Conservation (phyloP, 1,140 invertebrate genomes). For the Daktulosphaira vitifoliae region DNA sequence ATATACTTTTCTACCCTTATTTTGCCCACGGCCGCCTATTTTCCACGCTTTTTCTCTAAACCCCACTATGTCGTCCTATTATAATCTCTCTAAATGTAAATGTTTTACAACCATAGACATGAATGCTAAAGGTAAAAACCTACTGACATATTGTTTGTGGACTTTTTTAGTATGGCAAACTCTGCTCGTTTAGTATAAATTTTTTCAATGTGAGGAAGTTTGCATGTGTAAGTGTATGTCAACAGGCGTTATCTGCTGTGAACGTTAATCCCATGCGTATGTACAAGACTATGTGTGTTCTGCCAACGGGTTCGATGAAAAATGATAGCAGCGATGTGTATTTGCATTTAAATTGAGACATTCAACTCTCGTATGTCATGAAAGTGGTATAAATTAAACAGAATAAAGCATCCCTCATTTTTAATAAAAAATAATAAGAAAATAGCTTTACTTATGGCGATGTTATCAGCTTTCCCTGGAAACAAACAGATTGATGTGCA, state of each 20-base stretch:
- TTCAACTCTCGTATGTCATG: conserved; percentile 24
- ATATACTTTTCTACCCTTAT: conserved; percentile 26
- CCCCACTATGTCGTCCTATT: not conserved
- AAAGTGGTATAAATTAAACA: not conserved
- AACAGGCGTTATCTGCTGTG: conserved; percentile 10
- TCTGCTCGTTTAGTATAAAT: conserved; percentile 5
- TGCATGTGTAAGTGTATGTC: not conserved
- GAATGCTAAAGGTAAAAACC: too few relatives aligned
- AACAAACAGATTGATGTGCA: not conserved
- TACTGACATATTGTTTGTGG: not conserved
- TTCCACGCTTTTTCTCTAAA: not conserved
- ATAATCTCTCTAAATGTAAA: conserved; percentile 20
- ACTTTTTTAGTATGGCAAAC: not conserved
- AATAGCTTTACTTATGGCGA: not conserved
- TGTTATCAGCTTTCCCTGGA: not conserved
- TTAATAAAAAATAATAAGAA: conserved; percentile 4
- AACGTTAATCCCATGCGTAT: not conserved
- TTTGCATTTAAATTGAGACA: conserved; percentile 34
- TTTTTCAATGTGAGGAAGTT: conserved; percentile 1
- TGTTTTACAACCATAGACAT: not conserved
- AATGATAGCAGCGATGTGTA: conserved; percentile 12
- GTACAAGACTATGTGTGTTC: not conserved
- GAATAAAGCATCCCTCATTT: not conserved
- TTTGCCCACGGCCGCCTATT: conserved; percentile 2
- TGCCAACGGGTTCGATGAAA: conserved; percentile 7